Evolutionary conservation across 2,888 invertebrate species (phyloP), one percentile per base, ranked within the genome.

Genomic region (Sinodicranocentrus sp.): DNA sequence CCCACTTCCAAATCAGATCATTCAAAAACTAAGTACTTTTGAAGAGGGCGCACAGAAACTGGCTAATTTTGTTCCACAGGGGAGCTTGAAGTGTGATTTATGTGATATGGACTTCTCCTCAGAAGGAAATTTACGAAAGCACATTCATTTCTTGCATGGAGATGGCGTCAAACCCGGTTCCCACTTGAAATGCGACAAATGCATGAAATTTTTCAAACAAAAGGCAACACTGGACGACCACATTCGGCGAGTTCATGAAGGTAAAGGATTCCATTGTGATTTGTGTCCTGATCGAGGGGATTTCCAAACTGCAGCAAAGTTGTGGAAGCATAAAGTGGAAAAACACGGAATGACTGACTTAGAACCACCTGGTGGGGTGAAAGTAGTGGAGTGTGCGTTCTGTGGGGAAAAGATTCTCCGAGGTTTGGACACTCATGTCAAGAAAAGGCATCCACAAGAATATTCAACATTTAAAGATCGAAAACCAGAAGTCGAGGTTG

Each of bases 271-370:
- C 57, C 21, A 23, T 23, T 73, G 73, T 26, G 73, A 73, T 25
- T 1, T 73, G 1, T 73, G 73, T 33, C 5, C 3, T 0, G 5
- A 2, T 8, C 21, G 57, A 2, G n/a, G 61, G 17, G 28, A 57
- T 21, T 19, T 59, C 10, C 73, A 73, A 19, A 39, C 59, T 19
- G 21, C 54, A 1, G 57, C n/a, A n/a, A 71, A 71, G 57, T 23
- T 71, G 2, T 71, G 71, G 71, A 71, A 23, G 15, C 73, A 73
- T 19, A 73, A 73, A 19, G 61, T 61, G n/a, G 61, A 61, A 3
- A 5, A 43, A 0, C 73, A 73, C 23, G n/a, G 19, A 0, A 73
- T 73, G 25, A 28, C 19, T 0, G 8, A 5, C 3, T 2, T 10
- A 6, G 43, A 61, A 15, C 26, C 44, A 1, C 28, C 48, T 21